Base-by-base conservation (phyloP, 2,888 invertebrate species). In the Nebria brevicollis region DNA sequence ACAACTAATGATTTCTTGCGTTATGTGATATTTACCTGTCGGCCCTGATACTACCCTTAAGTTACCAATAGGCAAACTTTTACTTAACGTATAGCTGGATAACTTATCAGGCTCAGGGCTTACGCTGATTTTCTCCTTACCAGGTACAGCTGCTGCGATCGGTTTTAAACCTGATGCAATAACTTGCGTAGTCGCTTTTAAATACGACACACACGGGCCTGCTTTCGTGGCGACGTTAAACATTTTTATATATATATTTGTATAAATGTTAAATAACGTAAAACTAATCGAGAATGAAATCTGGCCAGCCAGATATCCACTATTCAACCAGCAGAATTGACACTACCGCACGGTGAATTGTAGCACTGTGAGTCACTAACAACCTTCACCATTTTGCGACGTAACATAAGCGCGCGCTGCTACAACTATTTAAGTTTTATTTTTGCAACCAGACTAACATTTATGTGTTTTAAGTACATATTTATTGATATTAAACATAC, bases 101-200 rank as follows among this genome's bases (percentile, higher is more conserved):
- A 90, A 88, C 85, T 91, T 90, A 85, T 90, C 88, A 81, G 91
- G 90, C 66, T 89, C 86, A 77, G 88, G 84, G 77, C 88, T 85
- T 41, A 86, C 85, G 13, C 85, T 84, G 75, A 88, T 82, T 85
- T 89, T 89, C 83, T 93, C 91, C 82, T 91, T 89, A 82, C 92
- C 89, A 26, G 86, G 79, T 66, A 86, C 84, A 10, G 86, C 85
- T 82, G 90, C 89, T 74, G 89, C 88, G 76, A 90, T 90, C 26
- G 94, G 92, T 86, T 93, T 93, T 25, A 93, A 86, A 82, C 93
- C 93, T 86, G 93, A 93, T 82, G 94, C 91, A 43, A 96, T 93
- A 77, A 93, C 93, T 86, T 92, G 93, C 82, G 92, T 92, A 64
- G 93, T 91, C 73, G 93, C 92, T 86, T 94, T 93, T 85, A 95